Conservation (phyloP, 2,797 vertebrate species). For the Sebastes flavidus region DNA sequence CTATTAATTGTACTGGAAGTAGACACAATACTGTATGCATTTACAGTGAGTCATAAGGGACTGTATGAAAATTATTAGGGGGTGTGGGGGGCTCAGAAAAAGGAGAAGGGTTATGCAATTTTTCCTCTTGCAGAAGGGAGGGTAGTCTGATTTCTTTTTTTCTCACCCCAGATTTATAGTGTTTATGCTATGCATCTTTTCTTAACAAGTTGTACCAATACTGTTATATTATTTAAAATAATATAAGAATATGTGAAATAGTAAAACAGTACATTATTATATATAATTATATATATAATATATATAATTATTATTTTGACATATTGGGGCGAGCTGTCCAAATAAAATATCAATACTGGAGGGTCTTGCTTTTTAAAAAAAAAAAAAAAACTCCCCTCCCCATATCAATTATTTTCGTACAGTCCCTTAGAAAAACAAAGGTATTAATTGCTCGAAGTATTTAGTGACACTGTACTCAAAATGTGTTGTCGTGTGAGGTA, state of each 20-base stretch:
- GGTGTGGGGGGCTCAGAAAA: accelerated
- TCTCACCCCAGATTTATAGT: background rate
- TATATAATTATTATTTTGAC: background rate
- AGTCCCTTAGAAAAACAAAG: background rate
- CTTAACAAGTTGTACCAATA: background rate
- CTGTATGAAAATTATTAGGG: background rate
- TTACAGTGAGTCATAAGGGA: background rate
- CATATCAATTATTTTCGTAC: background rate
- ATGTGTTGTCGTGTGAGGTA: background rate
- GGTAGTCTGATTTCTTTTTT: background rate
- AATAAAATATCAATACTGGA: background rate
- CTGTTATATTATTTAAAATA: background rate
- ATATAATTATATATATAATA: no score
- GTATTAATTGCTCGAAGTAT: background rate
- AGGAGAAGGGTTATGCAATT: background rate
- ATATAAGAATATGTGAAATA: no score
- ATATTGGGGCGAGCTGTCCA: background rate
- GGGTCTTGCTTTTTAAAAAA: background rate
- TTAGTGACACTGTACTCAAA: background rate
- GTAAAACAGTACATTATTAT: no score
- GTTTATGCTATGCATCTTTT: background rate
- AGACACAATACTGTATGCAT: background rate
- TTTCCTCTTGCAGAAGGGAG: no score
- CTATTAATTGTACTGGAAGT: background rate
- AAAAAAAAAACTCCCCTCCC: background rate